A percentile compares a stretch with the other conserved stretches of the same genome.
These are phyloP conservation scores for Platygyra sinensis DNA, from an alignment of 64 coral and sea anemone species.

Conservation along the genomic window DNA sequence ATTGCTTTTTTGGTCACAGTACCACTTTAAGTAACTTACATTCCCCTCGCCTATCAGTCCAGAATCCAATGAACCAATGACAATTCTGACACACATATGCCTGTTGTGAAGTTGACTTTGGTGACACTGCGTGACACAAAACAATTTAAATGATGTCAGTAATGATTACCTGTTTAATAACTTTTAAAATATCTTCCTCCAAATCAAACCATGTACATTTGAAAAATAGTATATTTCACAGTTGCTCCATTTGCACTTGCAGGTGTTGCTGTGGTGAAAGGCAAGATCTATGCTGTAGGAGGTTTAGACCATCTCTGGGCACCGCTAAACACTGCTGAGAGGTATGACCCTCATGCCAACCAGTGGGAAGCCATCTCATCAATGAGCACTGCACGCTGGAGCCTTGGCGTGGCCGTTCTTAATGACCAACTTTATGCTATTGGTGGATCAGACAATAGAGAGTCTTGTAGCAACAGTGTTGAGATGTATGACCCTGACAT, in stretches of 20 bases:
- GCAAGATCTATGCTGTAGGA: constrained; percentile 93
- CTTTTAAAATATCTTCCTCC: too few species aligned
- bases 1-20: too few species aligned
- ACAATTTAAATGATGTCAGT: too few species aligned
- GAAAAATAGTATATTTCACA: neutral
- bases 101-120: too few species aligned
- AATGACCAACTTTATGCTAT: constrained; percentile 86
- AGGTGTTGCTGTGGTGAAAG: constrained; percentile 92
- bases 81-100: too few species aligned
- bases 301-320: constrained; percentile 96
- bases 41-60: too few species aligned
- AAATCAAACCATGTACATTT: too few species aligned
- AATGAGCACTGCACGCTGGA: constrained; percentile 95
- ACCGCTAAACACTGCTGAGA: constrained; percentile 87
- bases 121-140: too few species aligned
- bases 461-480: constrained; percentile 90
- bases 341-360: constrained; percentile 73
- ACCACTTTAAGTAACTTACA: too few species aligned
- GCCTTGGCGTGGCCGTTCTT: constrained; percentile 93
- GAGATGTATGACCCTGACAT: constrained; percentile 82
- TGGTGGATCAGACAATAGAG: constrained; percentile 94
- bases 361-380: constrained; percentile 86
- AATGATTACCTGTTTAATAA: too few species aligned
- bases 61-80: too few species aligned
- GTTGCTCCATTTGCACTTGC: neutral